A percentile compares a stretch with the other conserved stretches of the same genome.
phyloP scores from a whole-genome alignment of 2,888 invertebrate species.

The Dicyrtoma fusca region DNA sequence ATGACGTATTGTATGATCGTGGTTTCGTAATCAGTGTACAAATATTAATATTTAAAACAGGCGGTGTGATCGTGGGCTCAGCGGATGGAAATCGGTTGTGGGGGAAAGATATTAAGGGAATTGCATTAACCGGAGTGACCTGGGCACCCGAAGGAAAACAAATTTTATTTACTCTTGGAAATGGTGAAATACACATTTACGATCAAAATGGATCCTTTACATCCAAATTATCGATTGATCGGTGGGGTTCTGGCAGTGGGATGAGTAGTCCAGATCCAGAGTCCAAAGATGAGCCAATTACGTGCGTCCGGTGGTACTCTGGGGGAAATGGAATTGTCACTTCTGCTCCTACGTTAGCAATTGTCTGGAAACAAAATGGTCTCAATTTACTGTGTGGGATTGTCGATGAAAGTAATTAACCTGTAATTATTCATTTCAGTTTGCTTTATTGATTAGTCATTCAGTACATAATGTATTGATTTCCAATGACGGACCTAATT shows the following conservation, averaged over 20 bases:
- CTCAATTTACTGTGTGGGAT: constrained; percentile 27
- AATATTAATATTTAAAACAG: constrained; percentile 60
- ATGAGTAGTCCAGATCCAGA: constrained; percentile 44
- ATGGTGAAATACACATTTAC: constrained; percentile 91
- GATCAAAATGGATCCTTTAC: constrained; percentile 82
- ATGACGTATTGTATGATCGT: no score
- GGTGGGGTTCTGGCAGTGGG: constrained; percentile 34
- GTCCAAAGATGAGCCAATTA: constrained; percentile 48
- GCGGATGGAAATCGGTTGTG: constrained; percentile 98
- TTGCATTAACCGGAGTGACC: constrained; percentile 80
- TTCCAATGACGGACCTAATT: no score
- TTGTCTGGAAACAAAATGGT: constrained; percentile 46
- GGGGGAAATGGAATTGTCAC: constrained; percentile 19
- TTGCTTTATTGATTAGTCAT: no score
- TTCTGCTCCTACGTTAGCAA: constrained; percentile 39
- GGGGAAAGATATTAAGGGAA: constrained; percentile 94
- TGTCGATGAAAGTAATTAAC: constrained; percentile 31
- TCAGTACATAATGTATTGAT: no score
- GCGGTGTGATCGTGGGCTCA: constrained; percentile 92
- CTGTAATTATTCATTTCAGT: no score
- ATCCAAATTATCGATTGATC: constrained; percentile 21
- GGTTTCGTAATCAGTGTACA: no score
- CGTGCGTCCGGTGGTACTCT: constrained; percentile 51
- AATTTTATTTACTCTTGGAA: constrained; percentile 84
- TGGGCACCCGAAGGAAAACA: constrained; percentile 96